A percentile compares a stretch with the other conserved stretches of the same genome.
These are phyloP conservation scores for Sylvicola cinctus DNA, from an alignment of 2,888 invertebrate species.

Conservation along the genomic window DNA sequence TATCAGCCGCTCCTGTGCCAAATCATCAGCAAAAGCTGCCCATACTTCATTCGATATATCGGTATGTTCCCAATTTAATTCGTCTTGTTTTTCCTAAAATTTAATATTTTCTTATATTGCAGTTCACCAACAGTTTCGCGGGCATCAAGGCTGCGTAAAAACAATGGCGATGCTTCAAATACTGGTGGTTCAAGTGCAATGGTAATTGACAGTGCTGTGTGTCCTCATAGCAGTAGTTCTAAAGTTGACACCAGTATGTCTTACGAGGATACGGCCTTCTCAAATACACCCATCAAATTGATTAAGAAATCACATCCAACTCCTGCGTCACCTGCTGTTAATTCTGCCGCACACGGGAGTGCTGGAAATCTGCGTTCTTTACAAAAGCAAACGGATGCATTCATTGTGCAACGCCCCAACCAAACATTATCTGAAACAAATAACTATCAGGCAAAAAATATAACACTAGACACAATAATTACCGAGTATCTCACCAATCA, in stretches of 20 bases:
- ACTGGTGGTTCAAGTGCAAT: no score
- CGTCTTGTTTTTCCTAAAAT: no score
- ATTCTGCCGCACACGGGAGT: constrained; percentile 8
- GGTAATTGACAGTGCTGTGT: no score
- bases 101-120: not conserved
- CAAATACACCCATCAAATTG: constrained; percentile 15
- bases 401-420: no score
- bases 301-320: constrained; percentile 14
- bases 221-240: no score
- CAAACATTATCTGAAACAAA: constrained; percentile 9
- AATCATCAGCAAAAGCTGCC: constrained; percentile 19
- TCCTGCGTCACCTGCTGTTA: constrained; percentile 5
- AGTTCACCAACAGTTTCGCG: constrained; percentile 5
- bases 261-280: no score
- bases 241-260: no score
- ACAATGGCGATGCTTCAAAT: not conserved
- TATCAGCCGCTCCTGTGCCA: constrained; percentile 19
- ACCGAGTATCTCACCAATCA: constrained; percentile 94
- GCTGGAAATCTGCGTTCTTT: constrained; percentile 17
- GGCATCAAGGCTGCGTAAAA: constrained; percentile 1
- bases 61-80: constrained; percentile 3
- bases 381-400: constrained; percentile 28
- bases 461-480: constrained; percentile 77
- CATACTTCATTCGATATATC: constrained; percentile 9
- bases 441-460: constrained; percentile 27